Base-by-base conservation (phyloP, 1,140 invertebrate species). In the Bombus vancouverensis region DNA sequence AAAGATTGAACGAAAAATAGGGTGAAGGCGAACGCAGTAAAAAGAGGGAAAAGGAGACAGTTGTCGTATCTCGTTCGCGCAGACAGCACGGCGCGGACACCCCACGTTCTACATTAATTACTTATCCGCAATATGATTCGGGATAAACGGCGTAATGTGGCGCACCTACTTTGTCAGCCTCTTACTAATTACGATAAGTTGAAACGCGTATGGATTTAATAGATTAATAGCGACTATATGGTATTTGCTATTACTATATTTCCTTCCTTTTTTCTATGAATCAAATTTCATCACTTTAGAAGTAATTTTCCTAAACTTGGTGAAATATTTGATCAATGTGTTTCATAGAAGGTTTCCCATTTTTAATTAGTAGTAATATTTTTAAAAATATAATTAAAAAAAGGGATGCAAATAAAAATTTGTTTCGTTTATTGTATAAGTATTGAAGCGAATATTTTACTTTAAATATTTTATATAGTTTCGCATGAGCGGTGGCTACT, bases 1-100 rank as follows among this genome's bases (percentile, higher is more conserved):
- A 70, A 47, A 53, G 44, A 77, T 72, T 76, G 83, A 34, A 88
- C 83, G 68, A 75, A 25, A 53, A 80, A 80, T 71, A 88, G 87
- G 83, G 83, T 78, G 87, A 85, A 80, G 83, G 76, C 75, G 75
- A 88, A 42, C 57, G 28, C 22, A 42, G 59, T 32, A 12, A 39
- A 65, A n/a, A 78, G 75, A 44, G n/a, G 13, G 32, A 72, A 66
- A 81, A n/a, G 22, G 62, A 37, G 53, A 84, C 81, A 86, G 92
- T 92, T 88, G 73, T 75, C 68, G 57, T 28, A 66, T 85, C 32
- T 80, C 75, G 81, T 92, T 88, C 89, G 80, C 74, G 87, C 91
- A 94, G 93, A 94, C 93, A 82, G 89, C 85, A 68, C 84, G 93
- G 90, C 93, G 93, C 59, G 59, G 47, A 62, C 28, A 13, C 92